Percentiles rank a stretch among this genome's conserved stretches.
Evolutionary conservation across 2,113 vertebrate species (phyloP).

Genomic region (Apteryx mantelli): DNA sequence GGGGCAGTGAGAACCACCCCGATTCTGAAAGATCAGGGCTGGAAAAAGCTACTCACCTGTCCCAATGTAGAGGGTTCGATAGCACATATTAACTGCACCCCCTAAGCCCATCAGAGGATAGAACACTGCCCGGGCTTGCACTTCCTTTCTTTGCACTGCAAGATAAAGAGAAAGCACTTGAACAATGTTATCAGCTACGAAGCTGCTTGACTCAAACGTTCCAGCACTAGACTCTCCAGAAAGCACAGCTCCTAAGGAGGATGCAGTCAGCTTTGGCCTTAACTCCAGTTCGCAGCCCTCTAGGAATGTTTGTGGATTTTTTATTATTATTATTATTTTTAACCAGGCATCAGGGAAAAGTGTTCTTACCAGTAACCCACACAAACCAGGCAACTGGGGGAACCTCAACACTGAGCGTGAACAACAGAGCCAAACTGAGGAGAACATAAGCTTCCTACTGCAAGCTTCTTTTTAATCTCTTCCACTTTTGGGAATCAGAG

Average conservation of each 20-base stretch:
- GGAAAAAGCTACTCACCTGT: constrained; percentile 82
- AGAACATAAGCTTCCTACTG: background rate
- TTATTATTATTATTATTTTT: background rate
- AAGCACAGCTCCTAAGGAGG: background rate
- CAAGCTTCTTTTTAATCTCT: background rate
- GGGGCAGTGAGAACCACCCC: background rate
- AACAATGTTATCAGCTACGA: constrained; percentile 32
- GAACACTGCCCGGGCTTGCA: constrained; percentile 94
- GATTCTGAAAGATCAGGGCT: background rate
- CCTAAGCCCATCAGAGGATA: constrained; percentile 92
- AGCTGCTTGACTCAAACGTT: background rate
- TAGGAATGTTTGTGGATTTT: background rate
- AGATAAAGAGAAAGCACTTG: constrained; percentile 40
- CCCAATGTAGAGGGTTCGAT: constrained; percentile 96
- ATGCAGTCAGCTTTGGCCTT: background rate
- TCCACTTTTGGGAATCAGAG: background rate
- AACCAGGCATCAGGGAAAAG: background rate
- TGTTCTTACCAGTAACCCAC: background rate
- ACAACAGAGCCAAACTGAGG: constrained; percentile 1
- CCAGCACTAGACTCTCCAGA: background rate
- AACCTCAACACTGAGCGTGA: background rate
- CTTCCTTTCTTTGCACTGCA: constrained; percentile 87
- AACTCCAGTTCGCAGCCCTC: background rate
- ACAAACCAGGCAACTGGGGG: background rate
- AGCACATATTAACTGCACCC: constrained; percentile 93